phyloP scores from a whole-genome alignment of 92 coral and sea anemone genomes.

The Blastomussa wellsi region DNA sequence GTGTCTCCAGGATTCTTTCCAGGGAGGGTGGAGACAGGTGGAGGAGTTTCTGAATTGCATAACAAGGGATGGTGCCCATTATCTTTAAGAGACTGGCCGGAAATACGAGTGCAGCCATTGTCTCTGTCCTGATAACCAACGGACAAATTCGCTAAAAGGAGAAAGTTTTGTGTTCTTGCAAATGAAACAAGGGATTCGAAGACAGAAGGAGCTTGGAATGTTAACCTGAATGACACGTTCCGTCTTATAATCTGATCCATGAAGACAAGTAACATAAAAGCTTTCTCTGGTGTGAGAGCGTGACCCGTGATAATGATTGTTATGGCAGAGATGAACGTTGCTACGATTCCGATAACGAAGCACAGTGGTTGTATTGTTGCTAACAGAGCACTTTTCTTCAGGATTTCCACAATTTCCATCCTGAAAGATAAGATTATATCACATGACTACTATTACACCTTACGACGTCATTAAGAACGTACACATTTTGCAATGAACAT shows the following conservation, averaged over 20 bases:
- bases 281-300: background rate
- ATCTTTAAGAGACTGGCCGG: background rate
- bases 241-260: background rate
- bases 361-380: background rate
- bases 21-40: background rate
- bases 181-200: background rate
- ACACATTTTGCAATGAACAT: too few species aligned
- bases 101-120: too few species aligned
- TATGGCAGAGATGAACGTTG: background rate
- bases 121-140: background rate
- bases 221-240: background rate
- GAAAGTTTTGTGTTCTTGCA: background rate
- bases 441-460: too few species aligned
- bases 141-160: background rate
- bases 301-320: background rate
- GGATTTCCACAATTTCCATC: slow-evolving; percentile 1
- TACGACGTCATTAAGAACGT: too few species aligned
- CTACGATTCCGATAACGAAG: background rate
- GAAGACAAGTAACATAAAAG: slow-evolving; percentile 14
- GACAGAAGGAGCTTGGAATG: background rate
- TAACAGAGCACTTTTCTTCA: background rate
- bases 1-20: background rate
- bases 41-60: background rate
- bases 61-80: background rate
- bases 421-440: background rate